Percentiles rank a stretch among this genome's conserved stretches.
phyloP scores from a whole-genome alignment of 1,140 invertebrate species.

The Solenopsis fugax region DNA sequence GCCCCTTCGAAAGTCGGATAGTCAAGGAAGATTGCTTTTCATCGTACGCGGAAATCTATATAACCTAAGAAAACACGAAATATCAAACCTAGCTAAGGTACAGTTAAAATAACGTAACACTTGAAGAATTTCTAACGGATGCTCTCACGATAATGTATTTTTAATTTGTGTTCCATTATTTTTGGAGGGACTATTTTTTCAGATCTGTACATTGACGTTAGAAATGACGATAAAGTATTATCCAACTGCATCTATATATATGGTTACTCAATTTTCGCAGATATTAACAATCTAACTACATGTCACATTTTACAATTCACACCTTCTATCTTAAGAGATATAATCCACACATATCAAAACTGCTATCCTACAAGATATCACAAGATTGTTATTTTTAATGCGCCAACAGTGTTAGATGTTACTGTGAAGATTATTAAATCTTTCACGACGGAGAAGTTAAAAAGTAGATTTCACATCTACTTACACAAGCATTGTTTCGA shows the following conservation, averaged over 20 bases:
- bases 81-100: conserved; percentile 88
- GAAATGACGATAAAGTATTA: conserved; percentile 84
- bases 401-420: conserved; percentile 77
- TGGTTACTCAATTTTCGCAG: background rate
- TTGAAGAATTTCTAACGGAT: background rate
- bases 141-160: background rate
- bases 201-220: conserved; percentile 88
- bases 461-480: conserved; percentile 87
- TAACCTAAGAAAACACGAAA: conserved; percentile 87
- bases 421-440: conserved; percentile 90
- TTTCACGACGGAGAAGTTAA: conserved; percentile 91
- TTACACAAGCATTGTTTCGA: conserved; percentile 73
- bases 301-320: background rate
- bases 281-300: background rate
- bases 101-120: background rate
- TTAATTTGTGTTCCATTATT: background rate
- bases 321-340: background rate
- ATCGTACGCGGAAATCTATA: conserved; percentile 88
- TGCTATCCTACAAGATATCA: background rate
- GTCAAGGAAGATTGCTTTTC: conserved; percentile 86
- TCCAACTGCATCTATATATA: background rate
- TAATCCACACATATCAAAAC: background rate
- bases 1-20: conserved; percentile 87
- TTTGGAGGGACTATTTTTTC: background rate
- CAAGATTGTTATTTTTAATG: background rate